Base-by-base conservation (phyloP, 1,140 invertebrate species). In the Drosophila ohnishii region DNA sequence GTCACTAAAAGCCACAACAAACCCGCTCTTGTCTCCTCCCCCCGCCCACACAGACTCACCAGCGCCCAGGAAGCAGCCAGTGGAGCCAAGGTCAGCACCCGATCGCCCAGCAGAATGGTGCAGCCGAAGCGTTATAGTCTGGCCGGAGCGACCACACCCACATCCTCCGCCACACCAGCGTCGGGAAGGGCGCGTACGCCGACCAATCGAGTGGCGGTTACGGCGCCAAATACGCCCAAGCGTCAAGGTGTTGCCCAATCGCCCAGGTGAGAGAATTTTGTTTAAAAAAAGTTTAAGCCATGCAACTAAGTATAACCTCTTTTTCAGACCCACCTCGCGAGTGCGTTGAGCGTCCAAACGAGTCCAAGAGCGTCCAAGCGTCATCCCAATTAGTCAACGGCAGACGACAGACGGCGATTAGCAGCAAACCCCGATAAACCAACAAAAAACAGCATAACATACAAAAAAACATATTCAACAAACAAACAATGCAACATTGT, bases 81-180 rank as follows among this genome's bases (percentile, higher is more conserved):
- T 19, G 65, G 69, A 16, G 45, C 59, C 44, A 82, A 89, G 67
- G 45, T 62, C 37, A 66, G 67, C 61, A 91, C 86, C 19, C 84
- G 90, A 51, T 92, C 91, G 30, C 91, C 91, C 53, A 92, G 91
- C 55, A 90, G 89, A 59, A 87, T 92, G 32, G 80, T 90, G 42
- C 89, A 90, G 42, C 91, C 91, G 4, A 92, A 92, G 55, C 90
- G 91, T 9, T 91, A 91, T 39, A 91, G 89, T 42, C 58, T 91
- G 48, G 75, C 78, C 64, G 53, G 65, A 56, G 58, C 84, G 16
- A 66, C 78, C 39, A 51, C 79, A 28, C 57, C 67, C 30, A 51
- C 80, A 34, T 32, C 71, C 28, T 32, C 71, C 28, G 28, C 60
- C 8, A 62, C 83, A 37, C 61, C 75, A 7, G 42, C 64, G 11